Percentiles rank a stretch among this genome's conserved stretches.
These are phyloP conservation scores for Seriola aureovittata DNA, from an alignment of 2,113 vertebrate genomes.

Conservation along the genomic window DNA sequence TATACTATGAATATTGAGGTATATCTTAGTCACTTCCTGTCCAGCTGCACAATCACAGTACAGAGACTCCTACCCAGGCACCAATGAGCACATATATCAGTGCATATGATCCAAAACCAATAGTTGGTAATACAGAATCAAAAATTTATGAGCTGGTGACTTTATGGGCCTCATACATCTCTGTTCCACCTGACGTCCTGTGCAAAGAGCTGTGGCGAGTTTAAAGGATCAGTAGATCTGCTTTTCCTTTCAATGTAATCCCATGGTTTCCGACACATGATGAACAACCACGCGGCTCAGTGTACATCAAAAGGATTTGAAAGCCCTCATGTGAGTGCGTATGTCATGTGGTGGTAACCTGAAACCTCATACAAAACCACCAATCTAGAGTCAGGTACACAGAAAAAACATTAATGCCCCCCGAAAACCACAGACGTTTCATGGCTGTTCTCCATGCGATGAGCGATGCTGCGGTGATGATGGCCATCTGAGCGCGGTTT, in stretches of 20 bases:
- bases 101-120: constrained; percentile 34
- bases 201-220: constrained; percentile 20
- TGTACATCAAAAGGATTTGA: constrained; percentile 48
- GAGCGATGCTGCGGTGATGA: constrained; percentile 45
- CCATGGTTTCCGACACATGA: constrained; percentile 20
- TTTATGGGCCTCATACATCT: constrained; percentile 46
- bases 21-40: neutral
- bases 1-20: constrained; percentile 5
- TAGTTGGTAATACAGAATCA: neutral
- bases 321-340: constrained; percentile 18
- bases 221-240: constrained; percentile 42
- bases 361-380: constrained; percentile 32
- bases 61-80: neutral
- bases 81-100: neutral
- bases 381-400: constrained; percentile 46
- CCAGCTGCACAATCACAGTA: neutral
- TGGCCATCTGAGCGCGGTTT: constrained; percentile 63
- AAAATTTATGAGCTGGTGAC: constrained; percentile 52
- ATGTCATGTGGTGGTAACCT: constrained; percentile 15
- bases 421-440: constrained; percentile 13
- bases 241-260: constrained; percentile 43
- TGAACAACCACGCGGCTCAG: constrained; percentile 13
- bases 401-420: constrained; percentile 33
- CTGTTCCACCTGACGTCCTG: constrained; percentile 37
- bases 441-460: constrained; percentile 28